These are phyloP conservation scores for Poicephalus gulielmi DNA, from an alignment of 2,113 vertebrate species.

Conservation along the genomic window DNA sequence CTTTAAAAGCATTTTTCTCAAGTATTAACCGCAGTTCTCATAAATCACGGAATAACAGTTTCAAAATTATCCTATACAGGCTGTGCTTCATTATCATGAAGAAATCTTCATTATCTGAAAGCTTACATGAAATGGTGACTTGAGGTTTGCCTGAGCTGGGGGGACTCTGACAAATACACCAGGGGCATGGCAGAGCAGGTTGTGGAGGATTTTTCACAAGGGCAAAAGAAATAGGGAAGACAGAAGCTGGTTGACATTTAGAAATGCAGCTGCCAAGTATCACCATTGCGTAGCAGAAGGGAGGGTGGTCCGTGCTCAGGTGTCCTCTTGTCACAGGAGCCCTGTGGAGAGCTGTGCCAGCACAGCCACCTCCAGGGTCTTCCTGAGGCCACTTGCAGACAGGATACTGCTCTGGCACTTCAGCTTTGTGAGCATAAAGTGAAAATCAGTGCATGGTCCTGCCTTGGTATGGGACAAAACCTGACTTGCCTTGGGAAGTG, in stretches of 20 bases:
- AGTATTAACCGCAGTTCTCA: conserved; percentile 19
- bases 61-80: neutral
- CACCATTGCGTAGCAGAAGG: neutral
- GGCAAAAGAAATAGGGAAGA: neutral
- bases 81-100: neutral
- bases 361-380: neutral
- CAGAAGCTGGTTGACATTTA: neutral
- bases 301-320: neutral
- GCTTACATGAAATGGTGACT: neutral
- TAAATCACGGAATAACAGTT: neutral
- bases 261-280: neutral
- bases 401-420: neutral
- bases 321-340: neutral
- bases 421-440: neutral
- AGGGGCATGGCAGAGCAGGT: neutral
- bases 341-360: neutral
- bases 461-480: neutral
- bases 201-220: neutral
- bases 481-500: neutral
- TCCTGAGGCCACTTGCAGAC: neutral
- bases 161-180: neutral
- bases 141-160: neutral
- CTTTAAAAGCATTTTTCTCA: conserved; percentile 37
- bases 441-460: neutral
- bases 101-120: neutral